phyloP scores from a whole-genome alignment of 2,797 vertebrate genomes.

The Sebastes paucispinis region DNA sequence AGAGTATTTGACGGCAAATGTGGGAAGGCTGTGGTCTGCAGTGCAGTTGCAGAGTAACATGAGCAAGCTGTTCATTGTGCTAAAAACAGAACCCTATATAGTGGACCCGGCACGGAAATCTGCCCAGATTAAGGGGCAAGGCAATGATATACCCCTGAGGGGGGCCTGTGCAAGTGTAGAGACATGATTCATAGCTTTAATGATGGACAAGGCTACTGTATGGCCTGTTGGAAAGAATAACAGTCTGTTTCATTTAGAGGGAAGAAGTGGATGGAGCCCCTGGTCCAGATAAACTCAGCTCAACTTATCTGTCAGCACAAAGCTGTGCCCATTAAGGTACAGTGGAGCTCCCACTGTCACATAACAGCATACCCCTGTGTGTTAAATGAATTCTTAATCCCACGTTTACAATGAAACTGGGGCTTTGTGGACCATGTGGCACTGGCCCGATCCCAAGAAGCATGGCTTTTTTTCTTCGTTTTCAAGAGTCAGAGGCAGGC shows the following conservation, averaged over 20 bases:
- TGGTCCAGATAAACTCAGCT: slow-evolving; percentile 52
- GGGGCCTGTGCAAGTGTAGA: slow-evolving; percentile 37
- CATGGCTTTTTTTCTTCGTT: slow-evolving; percentile 2
- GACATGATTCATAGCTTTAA: slow-evolving; percentile 72
- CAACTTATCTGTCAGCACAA: slow-evolving; percentile 76
- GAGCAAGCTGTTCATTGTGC: slow-evolving; percentile 68
- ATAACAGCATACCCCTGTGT: slow-evolving; percentile 66
- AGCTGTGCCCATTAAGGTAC: slow-evolving; percentile 70
- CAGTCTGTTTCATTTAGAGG: slow-evolving; percentile 65
- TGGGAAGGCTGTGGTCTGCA: slow-evolving; percentile 41
- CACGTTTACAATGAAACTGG: slow-evolving; percentile 57
- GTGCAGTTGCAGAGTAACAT: slow-evolving; percentile 55
- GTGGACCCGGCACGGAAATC: slow-evolving; percentile 55
- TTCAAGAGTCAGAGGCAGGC: slow-evolving; percentile 29
- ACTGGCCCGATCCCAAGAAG: slow-evolving; percentile 49
- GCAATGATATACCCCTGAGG: slow-evolving; percentile 65
- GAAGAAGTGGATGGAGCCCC: slow-evolving; percentile 58
- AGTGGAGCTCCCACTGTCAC: slow-evolving; percentile 56
- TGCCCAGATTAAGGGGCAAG: slow-evolving; percentile 70
- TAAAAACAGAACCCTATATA: slow-evolving; percentile 67
- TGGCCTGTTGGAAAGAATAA: slow-evolving; percentile 72
- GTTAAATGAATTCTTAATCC: slow-evolving; percentile 77
- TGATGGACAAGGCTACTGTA: slow-evolving; percentile 78
- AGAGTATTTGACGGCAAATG: slow-evolving; percentile 50
- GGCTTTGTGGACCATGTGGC: slow-evolving; percentile 68